Evolutionary conservation across 2,113 vertebrate genomes (phyloP).

Genomic region (Tursiops truncatus): DNA sequence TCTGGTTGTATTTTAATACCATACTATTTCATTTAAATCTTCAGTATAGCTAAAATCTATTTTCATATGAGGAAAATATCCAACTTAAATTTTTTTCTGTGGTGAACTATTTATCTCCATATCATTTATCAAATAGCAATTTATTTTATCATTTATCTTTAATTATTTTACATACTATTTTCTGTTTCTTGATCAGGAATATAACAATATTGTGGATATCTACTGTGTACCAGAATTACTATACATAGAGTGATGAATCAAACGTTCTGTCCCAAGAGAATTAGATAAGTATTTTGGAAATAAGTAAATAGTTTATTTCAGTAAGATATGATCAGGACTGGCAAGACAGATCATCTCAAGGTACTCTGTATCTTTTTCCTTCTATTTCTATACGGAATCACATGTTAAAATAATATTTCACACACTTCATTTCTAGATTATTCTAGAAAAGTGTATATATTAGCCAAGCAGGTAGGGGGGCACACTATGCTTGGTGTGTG

Average conservation of each 20-base stretch:
- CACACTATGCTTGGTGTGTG: not conserved
- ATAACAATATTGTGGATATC: not conserved
- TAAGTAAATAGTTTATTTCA: not conserved
- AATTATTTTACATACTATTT: not conserved
- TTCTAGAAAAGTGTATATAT: not conserved
- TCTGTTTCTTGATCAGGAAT: not conserved
- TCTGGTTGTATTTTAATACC: not conserved
- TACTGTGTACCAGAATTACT: not conserved
- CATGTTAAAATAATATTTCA: not conserved
- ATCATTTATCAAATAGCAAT: not conserved
- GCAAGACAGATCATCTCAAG: not conserved
- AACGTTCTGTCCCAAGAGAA: not conserved
- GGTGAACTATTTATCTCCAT: not conserved
- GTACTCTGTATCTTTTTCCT: not conserved
- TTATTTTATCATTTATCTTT: not conserved
- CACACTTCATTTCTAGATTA: not conserved
- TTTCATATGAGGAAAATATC: not conserved
- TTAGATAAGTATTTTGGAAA: not conserved
- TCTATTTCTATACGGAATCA: not conserved
- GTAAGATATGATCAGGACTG: not conserved
- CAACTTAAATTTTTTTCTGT: not conserved
- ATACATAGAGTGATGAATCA: not conserved
- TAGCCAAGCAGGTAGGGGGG: accelerated
- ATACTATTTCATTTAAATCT: not conserved
- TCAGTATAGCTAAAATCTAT: constrained; percentile 19